A percentile compares a stretch with the other conserved stretches of the same genome.
These are phyloP conservation scores for Pachypanchax playfairii DNA, from an alignment of 2,113 vertebrate species.

Conservation along the genomic window DNA sequence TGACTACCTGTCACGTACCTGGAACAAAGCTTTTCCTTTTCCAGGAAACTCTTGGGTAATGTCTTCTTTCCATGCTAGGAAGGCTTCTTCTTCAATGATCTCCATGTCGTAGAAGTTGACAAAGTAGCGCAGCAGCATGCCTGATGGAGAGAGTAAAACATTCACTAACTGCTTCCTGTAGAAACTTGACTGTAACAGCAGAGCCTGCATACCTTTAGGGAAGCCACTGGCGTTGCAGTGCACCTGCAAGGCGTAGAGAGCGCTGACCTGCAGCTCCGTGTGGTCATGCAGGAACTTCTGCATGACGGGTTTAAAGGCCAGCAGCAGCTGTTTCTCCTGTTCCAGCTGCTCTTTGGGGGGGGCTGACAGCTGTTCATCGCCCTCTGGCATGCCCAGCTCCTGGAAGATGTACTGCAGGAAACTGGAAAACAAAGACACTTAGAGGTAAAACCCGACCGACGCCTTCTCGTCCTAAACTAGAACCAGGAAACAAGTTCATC, in stretches of 20 bases:
- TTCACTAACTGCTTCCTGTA: not conserved
- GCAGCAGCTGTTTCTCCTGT: conserved; percentile 94
- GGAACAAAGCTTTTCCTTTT: conserved; percentile 99
- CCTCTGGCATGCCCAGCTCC: conserved; percentile 89
- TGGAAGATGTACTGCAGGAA: conserved; percentile 95
- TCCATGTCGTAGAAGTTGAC: conserved; percentile 99
- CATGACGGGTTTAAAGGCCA: conserved; percentile 98
- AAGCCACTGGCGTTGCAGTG: conserved; percentile 94
- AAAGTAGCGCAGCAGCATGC: conserved; percentile 99
- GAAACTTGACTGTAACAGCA: no score
- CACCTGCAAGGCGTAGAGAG: conserved; percentile 96
- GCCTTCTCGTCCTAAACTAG: not conserved
- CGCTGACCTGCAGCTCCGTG: conserved; percentile 95
- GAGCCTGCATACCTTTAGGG: conserved; percentile 93
- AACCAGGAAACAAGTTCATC: no score
- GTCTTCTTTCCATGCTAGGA: conserved; percentile 99
- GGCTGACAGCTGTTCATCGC: conserved; percentile 88
- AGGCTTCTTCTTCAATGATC: conserved; percentile 99
- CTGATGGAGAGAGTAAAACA: conserved; percentile 59
- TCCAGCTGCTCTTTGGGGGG: conserved; percentile 95
- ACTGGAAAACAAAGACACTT: conserved; percentile 62
- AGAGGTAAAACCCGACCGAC: not conserved
- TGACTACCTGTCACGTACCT: conserved; percentile 77
- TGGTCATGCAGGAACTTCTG: conserved; percentile 99
- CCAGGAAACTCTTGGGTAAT: conserved; percentile 99